Conservation (phyloP, 1,140 invertebrate genomes). For the Anadara kagoshimensis region DNA sequence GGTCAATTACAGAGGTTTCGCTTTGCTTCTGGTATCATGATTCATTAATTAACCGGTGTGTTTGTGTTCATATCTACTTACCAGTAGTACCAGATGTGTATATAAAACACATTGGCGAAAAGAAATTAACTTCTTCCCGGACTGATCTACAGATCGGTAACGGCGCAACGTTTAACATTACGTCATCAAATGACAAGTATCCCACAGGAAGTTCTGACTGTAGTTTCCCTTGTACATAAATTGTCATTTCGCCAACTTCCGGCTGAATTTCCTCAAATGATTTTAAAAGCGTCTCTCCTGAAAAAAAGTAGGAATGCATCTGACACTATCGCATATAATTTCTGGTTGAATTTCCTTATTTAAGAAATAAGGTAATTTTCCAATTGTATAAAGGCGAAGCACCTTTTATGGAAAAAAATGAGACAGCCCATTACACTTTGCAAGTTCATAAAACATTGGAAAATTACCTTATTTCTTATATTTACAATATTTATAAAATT, state of each 20-base stretch:
- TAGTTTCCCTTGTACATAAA: slow-evolving; percentile 42
- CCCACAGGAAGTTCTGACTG: slow-evolving; percentile 13
- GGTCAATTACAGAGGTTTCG: no score
- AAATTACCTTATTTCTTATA: no score
- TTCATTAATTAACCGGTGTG: no score
- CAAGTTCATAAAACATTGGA: no score
- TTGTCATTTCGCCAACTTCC: slow-evolving; percentile 26
- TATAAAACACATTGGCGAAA: slow-evolving; percentile 37
- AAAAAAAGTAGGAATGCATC: background rate
- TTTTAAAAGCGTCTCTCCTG: slow-evolving; percentile 44
- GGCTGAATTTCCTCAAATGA: slow-evolving; percentile 36
- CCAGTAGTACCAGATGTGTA: slow-evolving; percentile 55
- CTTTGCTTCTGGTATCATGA: no score
- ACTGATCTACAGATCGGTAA: slow-evolving; percentile 14
- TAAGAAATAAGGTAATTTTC: no score
- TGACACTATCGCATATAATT: background rate
- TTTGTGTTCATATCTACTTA: no score
- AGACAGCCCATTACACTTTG: no score
- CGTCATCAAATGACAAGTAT: slow-evolving; percentile 31
- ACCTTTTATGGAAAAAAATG: no score
- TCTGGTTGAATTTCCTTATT: background rate
- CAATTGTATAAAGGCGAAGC: no score
- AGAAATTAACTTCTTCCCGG: slow-evolving; percentile 8
- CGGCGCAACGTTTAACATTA: slow-evolving; percentile 8
- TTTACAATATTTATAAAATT: no score